Evolutionary conservation across 2,888 invertebrate species (phyloP), one percentile per base, ranked within the genome.

Genomic region (Catocala fraxini): DNA sequence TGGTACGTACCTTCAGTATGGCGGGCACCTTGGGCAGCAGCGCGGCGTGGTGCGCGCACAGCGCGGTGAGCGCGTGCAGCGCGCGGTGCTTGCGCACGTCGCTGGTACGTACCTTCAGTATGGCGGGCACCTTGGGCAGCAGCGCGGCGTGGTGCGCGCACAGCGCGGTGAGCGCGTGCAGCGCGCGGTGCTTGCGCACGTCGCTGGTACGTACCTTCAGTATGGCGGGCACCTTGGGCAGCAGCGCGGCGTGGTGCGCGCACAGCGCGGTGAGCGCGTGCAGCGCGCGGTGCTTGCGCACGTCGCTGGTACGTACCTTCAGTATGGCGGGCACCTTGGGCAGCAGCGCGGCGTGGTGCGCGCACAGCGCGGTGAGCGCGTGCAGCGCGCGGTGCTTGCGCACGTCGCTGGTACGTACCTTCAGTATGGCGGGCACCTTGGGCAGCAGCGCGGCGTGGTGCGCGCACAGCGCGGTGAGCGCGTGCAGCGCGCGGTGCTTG

Each of bases 211-310:
- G 33, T 12, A 78, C 79, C 95, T 98, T 98, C 75, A 99, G 95
- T 79, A 98, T 97, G 86, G 97, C 97, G 74, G 98, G 96, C 79
- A 99, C 98, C 89, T 98, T 98, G 63, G 97, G 95, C 95, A 99
- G 96, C 79, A 99, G 95, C 57, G 95, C 92, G 67, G 96, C 96
- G 91, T 98, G 97, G 73, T 97, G 93, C 60, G 96, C 97, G 77
- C 98, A 97, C 56, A 99, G 96, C 89, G 98, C 98, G 88, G 99
- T 99, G 82, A 99, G 96, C 63, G 99, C 99, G 81, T 99, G 97
- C 80, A 99, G 95, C 75, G 99, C 95, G 93, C 98, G 97, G 89
- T 98, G 96, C 74, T 96, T 96, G 77, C 96, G 96, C 77, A 97
- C 95, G 42, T 42, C 7, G 10, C n/a, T 11, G 98, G 92, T 81